Evolutionary conservation across 1,140 invertebrate genomes (phyloP), one percentile per base, ranked within the genome.

Genomic region (Drosophila simulans): DNA sequence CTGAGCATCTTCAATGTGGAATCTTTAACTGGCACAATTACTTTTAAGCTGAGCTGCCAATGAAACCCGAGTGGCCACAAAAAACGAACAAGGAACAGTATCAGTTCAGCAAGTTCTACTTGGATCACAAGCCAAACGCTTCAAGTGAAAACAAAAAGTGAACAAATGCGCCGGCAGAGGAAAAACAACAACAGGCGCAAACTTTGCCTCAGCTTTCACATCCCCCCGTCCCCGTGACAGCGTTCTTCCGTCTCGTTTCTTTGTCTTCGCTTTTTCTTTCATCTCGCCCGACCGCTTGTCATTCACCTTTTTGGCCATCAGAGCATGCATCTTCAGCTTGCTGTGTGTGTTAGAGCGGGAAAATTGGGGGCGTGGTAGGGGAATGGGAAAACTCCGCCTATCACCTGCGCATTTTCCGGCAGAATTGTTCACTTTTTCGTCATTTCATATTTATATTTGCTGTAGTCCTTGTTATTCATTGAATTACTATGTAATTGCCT

Each of bases 401-500:
- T 51, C 48, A 49, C 43, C 74, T 73, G 68, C 68, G 13, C 46
- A 22, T 53, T 65, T 55, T 51, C 20, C 42, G 49, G 20, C 42
- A 40, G 27, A 13, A 34, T 55, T 59, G 49, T 62, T 55, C 52
- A 72, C 60, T 76, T 54, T 22, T 57, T 48, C 25, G 48, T 57
- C 66, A 70, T 70, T 37, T 57, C 43, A 70, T 42, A 70, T 57
- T 70, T 71, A 42, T 70, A 70, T 46, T 66, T 45, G 46, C 31
- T 65, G 42, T 34, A 51, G 46, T 73, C 63, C 72, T 71, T 88
- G 75, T 76, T 86, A 76, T 86, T 86, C 82, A 86, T 76, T 83
- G 83, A 88, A 88, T 88, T 83, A 86, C 79, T 79, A 79, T 76
- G 76, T 83, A 88, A 86, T 83, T 88, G 75, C 62, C 58, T 70